A percentile compares a stretch with the other conserved stretches of the same genome.
Evolutionary conservation across 2,888 invertebrate species (phyloP).

Genomic region (Lutraria lutraria): DNA sequence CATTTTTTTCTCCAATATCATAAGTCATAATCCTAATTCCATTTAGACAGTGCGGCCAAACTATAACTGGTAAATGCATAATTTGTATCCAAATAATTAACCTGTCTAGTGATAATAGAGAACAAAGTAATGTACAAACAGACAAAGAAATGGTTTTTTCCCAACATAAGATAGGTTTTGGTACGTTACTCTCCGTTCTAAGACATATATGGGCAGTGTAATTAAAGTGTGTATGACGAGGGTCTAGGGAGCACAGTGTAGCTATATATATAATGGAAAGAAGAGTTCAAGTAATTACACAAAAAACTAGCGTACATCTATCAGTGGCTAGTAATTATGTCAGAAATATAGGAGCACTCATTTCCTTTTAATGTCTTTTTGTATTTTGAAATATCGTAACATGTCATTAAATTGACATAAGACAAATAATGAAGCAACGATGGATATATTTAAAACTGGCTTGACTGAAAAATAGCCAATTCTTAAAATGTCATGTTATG

Average conservation of each 20-base stretch:
- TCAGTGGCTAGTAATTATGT: background rate
- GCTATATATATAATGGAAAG: constrained; percentile 43
- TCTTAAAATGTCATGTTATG: constrained; percentile 1
- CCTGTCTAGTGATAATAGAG: constrained; percentile 65
- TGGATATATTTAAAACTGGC: constrained; percentile 13
- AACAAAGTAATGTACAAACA: constrained; percentile 38
- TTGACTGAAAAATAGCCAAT: background rate
- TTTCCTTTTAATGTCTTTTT: constrained; percentile 13
- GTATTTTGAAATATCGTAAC: constrained; percentile 18
- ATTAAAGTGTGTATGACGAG: constrained; percentile 27
- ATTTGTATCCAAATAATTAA: constrained; percentile 67
- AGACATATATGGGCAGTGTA: constrained; percentile 17
- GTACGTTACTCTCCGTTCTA: background rate
- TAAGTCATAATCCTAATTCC: constrained; percentile 47
- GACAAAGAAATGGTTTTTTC: background rate
- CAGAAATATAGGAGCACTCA: background rate
- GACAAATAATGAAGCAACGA: constrained; percentile 3
- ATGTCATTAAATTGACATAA: constrained; percentile 26
- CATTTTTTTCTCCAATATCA: constrained; percentile 5
- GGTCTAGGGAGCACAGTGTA: constrained; percentile 25
- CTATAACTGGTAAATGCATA: constrained; percentile 52
- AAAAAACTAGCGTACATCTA: constrained; percentile 9
- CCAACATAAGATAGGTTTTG: background rate
- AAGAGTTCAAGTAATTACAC: constrained; percentile 49
- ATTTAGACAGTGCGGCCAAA: constrained; percentile 46